phyloP scores from a whole-genome alignment of 2,797 vertebrate genomes.

The Chlorospingus semifuscus region DNA sequence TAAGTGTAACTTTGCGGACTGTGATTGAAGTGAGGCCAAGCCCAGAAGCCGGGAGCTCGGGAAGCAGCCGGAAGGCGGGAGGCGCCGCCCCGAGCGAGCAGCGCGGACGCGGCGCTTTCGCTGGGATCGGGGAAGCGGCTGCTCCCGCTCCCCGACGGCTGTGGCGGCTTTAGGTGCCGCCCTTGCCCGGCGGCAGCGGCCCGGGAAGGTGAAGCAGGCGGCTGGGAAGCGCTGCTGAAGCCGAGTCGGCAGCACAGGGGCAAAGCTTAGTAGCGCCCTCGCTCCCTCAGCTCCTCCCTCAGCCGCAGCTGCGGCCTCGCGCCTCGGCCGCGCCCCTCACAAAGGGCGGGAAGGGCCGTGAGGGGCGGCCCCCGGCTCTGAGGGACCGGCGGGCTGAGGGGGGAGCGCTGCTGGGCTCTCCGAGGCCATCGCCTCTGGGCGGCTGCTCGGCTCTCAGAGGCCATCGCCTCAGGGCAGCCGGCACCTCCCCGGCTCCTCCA shows the following conservation, averaged over 20 bases:
- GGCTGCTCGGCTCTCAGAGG: fast-evolving
- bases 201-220: background rate
- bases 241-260: fast-evolving
- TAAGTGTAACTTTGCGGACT: no score
- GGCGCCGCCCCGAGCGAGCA: background rate
- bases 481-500: fast-evolving
- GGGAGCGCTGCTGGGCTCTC: fast-evolving
- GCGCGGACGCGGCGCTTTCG: background rate
- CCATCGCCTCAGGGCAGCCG: no score
- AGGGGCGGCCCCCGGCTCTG: fast-evolving
- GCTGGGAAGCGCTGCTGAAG: fast-evolving
- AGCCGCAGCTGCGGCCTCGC: background rate
- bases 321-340: background rate
- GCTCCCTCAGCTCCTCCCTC: fast-evolving
- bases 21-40: background rate
- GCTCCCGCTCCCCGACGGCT: background rate
- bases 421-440: fast-evolving
- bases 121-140: background rate
- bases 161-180: no score
- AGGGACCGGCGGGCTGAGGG: fast-evolving
- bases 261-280: fast-evolving
- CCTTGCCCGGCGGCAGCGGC: background rate
- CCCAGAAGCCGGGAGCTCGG: background rate
- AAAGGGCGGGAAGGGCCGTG: background rate
- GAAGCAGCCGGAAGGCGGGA: background rate